Evolutionary conservation across 2,113 vertebrate genomes (phyloP).

Genomic region (Chroicocephalus ridibundus): DNA sequence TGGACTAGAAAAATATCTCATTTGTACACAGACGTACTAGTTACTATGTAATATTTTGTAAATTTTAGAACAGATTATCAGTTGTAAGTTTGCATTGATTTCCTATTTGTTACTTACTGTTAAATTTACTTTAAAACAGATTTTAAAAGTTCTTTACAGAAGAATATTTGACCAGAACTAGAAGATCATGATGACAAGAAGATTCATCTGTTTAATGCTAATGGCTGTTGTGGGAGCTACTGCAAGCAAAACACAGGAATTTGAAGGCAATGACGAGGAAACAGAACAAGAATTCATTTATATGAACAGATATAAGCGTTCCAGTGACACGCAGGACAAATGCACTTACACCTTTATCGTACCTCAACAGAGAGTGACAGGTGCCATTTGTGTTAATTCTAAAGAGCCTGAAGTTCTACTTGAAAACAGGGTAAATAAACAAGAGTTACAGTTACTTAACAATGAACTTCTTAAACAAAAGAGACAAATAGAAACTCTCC

Average conservation of each 20-base stretch:
- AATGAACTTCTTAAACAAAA: slow-evolving; percentile 97
- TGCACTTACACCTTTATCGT: slow-evolving; percentile 99
- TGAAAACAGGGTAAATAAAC: slow-evolving; percentile 92
- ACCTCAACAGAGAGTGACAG: slow-evolving; percentile 95
- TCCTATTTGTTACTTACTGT: neutral
- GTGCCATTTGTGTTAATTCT: slow-evolving; percentile 97
- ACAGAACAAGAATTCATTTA: slow-evolving; percentile 84
- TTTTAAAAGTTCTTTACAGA: slow-evolving; percentile 22
- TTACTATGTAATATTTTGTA: neutral
- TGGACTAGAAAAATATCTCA: neutral
- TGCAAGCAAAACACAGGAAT: slow-evolving; percentile 73
- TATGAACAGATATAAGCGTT: slow-evolving; percentile 82
- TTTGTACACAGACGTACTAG: neutral
- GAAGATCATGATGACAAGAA: slow-evolving; percentile 70
- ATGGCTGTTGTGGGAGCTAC: slow-evolving; percentile 65
- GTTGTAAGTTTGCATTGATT: neutral
- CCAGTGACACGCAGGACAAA: slow-evolving; percentile 83
- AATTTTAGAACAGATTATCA: neutral
- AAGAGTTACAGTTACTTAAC: slow-evolving; percentile 92
- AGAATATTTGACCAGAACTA: neutral
- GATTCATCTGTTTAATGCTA: slow-evolving; percentile 78
- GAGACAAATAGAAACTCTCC: slow-evolving; percentile 94
- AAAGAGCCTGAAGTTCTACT: slow-evolving; percentile 88
- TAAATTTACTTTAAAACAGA: slow-evolving; percentile 51
- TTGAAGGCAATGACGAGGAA: slow-evolving; percentile 78